Percentiles rank a stretch among this genome's conserved stretches.
phyloP scores from a whole-genome alignment of 2,888 invertebrate genomes.

The Gisinianus flammeolus region DNA sequence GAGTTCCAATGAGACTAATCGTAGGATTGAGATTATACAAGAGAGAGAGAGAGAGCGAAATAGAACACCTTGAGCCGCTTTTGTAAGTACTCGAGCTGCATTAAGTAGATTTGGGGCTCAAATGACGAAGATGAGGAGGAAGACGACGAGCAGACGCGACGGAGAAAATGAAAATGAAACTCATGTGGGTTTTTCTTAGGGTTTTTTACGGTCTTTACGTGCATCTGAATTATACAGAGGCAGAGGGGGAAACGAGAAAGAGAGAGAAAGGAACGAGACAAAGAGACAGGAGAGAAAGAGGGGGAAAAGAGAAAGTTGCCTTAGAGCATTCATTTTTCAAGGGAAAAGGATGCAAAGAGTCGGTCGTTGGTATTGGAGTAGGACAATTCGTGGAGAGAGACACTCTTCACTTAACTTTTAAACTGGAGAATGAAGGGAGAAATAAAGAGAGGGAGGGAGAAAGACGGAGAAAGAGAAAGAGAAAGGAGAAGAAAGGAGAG shows the following conservation, averaged over 20 bases:
- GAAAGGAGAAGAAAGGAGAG: background rate
- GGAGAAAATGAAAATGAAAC: background rate
- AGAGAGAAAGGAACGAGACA: background rate
- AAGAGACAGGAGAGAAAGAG: conserved; percentile 1
- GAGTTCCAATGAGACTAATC: background rate
- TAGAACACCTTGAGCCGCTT: background rate
- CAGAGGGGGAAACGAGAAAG: background rate
- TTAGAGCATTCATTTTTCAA: background rate
- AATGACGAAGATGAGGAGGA: background rate
- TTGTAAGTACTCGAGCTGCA: background rate
- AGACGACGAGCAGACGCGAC: background rate
- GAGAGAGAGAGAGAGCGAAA: background rate
- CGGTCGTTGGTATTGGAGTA: background rate
- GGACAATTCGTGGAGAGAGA: background rate
- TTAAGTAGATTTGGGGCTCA: background rate
- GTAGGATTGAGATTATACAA: background rate
- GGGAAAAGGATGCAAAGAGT: background rate
- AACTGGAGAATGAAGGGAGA: conserved; percentile 7
- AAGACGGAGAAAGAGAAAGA: background rate
- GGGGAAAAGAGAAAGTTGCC: background rate
- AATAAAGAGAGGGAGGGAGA: conserved; percentile 17
- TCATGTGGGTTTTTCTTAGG: background rate
- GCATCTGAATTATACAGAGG: background rate
- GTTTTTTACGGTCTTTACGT: too few relatives aligned
- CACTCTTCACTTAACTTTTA: conserved; percentile 22